A percentile compares a stretch with the other conserved stretches of the same genome.
These are phyloP conservation scores for Rugalucina vietnamica DNA, from an alignment of 2,888 invertebrate genomes.

Conservation along the genomic window DNA sequence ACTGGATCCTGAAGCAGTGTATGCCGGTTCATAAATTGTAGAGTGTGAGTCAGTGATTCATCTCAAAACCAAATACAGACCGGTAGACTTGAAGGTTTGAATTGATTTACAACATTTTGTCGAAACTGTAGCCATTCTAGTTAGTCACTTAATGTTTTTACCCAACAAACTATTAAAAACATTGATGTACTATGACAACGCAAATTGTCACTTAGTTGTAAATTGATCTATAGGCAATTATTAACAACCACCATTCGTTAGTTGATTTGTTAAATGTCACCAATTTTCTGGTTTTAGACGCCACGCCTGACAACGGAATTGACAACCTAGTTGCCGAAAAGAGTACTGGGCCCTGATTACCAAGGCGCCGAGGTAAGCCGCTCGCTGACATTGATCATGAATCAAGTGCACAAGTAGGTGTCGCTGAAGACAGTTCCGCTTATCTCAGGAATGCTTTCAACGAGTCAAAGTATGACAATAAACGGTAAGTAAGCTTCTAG, in stretches of 20 bases:
- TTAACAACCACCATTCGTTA: background rate
- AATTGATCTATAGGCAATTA: background rate
- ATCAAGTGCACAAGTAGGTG: background rate
- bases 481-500: background rate
- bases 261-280: background rate
- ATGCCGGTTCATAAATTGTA: too few species aligned
- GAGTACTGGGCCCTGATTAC: background rate
- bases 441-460: background rate
- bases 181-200: background rate
- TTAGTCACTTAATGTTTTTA: background rate
- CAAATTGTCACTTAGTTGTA: background rate
- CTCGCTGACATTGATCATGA: background rate
- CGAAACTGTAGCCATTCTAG: background rate
- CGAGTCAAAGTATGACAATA: background rate
- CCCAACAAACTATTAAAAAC: too few species aligned
- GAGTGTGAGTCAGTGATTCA: too few species aligned
- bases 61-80: too few species aligned
- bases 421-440: background rate
- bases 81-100: too few species aligned
- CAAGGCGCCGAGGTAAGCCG: background rate
- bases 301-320: conserved; percentile 1
- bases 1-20: too few species aligned
- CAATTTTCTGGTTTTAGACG: background rate
- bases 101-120: too few species aligned
- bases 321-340: background rate